Evolutionary conservation across 2,797 vertebrate genomes (phyloP), one percentile per base, ranked within the genome.

Genomic region (Gymnothorax reevesii): DNA sequence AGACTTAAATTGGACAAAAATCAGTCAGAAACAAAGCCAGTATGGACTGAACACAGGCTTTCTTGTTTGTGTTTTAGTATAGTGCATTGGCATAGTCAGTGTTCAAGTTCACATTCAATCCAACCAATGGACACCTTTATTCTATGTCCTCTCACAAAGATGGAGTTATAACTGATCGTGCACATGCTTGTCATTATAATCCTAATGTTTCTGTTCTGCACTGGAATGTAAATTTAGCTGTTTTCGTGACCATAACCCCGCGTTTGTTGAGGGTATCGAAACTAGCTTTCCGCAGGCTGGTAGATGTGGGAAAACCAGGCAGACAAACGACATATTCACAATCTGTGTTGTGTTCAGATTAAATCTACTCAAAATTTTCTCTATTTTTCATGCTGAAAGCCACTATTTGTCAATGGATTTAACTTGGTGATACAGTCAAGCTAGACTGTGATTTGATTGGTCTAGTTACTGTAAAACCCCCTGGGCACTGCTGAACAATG

Each of bases 1-100:
- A 84, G 82, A 84, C 66, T 42, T 62, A 42, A 75, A 87, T 84
- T 80, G 82, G 52, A 87, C 82, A 22, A 49, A 87, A 42, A 52
- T 57, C 71, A 87, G 9, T 13, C 57, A 33, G 73, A 84, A 62
- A 84, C 8, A 15, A 83, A 83, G 33, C 55, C 86, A 77, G 73
- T 71, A 62, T 54, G n/a, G 42, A 59, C 66, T 17, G 57, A 22
- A 77, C 69, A 33, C 33, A 75, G 66, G 60, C 57, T 87, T 84
- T 64, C 57, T 84, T 25, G 55, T 87, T 49, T 75, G 10, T 73
- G 69, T 60, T 62, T 62, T 77, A 80, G 55, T 80, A 55, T 80
- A 49, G 66, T 83, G 73, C 86, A 83, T 83, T 49, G 62, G 59
- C 54, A 6, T 77, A 73, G 27, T 83, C 64, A 75, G 83, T 62